A percentile compares a stretch with the other conserved stretches of the same genome.
Evolutionary conservation across 2,113 vertebrate genomes (phyloP).

Genomic region (Neolamprologus devosi): DNA sequence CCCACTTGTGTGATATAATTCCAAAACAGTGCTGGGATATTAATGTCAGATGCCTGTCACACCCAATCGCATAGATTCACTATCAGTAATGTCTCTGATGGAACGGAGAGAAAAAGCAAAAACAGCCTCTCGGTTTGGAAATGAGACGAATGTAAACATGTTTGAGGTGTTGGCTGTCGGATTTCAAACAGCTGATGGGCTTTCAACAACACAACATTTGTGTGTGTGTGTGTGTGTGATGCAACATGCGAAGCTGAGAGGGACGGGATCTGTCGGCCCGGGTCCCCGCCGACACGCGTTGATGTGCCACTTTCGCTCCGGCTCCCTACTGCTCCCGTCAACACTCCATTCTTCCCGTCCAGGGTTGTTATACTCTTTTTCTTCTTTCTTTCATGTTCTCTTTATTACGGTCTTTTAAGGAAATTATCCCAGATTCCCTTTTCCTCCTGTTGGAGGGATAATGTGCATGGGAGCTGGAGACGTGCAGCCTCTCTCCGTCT

Average conservation of each 20-base stretch:
- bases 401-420: slow-evolving; percentile 25
- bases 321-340: background rate
- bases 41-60: background rate
- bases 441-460: slow-evolving; percentile 25
- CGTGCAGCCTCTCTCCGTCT: background rate
- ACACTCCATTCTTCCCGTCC: background rate
- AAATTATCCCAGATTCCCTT: slow-evolving; percentile 24
- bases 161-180: slow-evolving; percentile 22
- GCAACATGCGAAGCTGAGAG: slow-evolving; percentile 1
- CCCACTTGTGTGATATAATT: background rate
- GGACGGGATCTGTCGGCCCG: slow-evolving; percentile 19
- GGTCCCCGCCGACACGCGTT: background rate
- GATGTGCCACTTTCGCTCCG: slow-evolving; percentile 3
- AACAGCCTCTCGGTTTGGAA: background rate
- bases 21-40: background rate
- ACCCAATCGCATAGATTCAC: background rate
- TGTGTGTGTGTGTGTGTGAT: background rate
- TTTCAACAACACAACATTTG: slow-evolving; percentile 40
- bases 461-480: slow-evolving; percentile 23
- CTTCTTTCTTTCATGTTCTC: background rate
- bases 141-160: background rate
- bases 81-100: background rate
- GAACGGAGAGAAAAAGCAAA: background rate
- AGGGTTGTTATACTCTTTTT: background rate
- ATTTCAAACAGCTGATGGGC: slow-evolving; percentile 35